Percentiles rank a stretch among this genome's conserved stretches.
Evolutionary conservation across 1,140 invertebrate species (phyloP).

Genomic region (Bombus pascuorum): DNA sequence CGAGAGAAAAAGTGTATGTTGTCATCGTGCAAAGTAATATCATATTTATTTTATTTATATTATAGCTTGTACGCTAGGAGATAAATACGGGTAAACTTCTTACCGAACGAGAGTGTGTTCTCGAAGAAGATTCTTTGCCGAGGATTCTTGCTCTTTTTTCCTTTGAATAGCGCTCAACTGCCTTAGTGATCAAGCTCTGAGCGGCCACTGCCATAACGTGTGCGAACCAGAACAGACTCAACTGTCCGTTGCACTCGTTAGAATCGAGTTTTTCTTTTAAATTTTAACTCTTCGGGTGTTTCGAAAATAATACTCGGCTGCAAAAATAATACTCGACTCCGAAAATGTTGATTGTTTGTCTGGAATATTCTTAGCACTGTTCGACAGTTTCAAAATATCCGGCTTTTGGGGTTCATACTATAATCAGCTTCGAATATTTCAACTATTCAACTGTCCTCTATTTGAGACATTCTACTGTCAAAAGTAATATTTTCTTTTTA

Average conservation of each 20-base stretch:
- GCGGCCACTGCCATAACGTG: slow-evolving; percentile 74
- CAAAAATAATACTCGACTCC: background rate
- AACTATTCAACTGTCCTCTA: too few relatives aligned
- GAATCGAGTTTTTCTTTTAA: slow-evolving; percentile 13
- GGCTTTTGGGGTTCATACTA: too few relatives aligned
- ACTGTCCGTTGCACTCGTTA: slow-evolving; percentile 16
- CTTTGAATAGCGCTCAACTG: slow-evolving; percentile 71
- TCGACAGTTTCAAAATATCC: too few relatives aligned
- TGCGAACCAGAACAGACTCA: background rate
- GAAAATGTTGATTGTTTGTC: background rate
- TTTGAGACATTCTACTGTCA: too few relatives aligned
- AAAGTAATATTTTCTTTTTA: too few relatives aligned
- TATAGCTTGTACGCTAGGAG: background rate
- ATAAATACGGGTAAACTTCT: slow-evolving; percentile 14
- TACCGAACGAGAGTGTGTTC: slow-evolving; percentile 5
- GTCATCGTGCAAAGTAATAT: background rate
- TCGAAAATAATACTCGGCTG: background rate
- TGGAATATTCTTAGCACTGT: too few relatives aligned
- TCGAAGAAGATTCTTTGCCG: slow-evolving; percentile 26
- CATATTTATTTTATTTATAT: slow-evolving; percentile 40
- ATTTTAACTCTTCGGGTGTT: slow-evolving; percentile 15
- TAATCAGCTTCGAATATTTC: too few relatives aligned
- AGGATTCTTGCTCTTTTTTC: slow-evolving; percentile 46
- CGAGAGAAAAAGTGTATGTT: background rate
- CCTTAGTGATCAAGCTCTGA: slow-evolving; percentile 73